Conservation (phyloP, 2,113 vertebrate species). For the Oncorhynchus clarkii region DNA sequence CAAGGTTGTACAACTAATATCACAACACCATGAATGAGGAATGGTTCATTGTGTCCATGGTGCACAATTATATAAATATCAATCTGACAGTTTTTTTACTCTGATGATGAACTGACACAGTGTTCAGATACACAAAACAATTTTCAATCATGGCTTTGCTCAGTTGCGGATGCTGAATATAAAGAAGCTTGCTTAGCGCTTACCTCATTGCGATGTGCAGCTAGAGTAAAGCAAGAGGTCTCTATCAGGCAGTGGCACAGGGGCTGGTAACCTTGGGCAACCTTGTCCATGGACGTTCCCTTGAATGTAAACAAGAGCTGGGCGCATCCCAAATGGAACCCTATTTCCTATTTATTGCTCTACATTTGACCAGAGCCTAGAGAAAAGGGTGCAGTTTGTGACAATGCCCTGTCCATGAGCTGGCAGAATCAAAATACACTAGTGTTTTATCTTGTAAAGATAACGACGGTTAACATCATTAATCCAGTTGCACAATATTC, state of each 20-base stretch:
- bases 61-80: too few species aligned
- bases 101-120: too few species aligned
- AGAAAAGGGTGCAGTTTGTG: too few species aligned
- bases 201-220: neutral
- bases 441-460: slow-evolving; percentile 34
- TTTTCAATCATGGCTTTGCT: slow-evolving; percentile 8
- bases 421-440: slow-evolving; percentile 48
- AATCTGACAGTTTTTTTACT: too few species aligned
- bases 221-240: neutral
- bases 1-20: neutral
- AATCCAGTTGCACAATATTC: slow-evolving; percentile 52
- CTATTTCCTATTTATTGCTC: too few species aligned
- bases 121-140: neutral
- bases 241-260: slow-evolving; percentile 1
- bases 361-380: too few species aligned
- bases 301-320: slow-evolving; percentile 42
- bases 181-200: slow-evolving; percentile 10
- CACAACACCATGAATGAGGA: neutral
- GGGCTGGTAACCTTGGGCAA: slow-evolving; percentile 41
- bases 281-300: slow-evolving; percentile 37
- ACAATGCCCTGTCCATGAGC: slow-evolving; percentile 3
- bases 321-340: too few species aligned
- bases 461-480: slow-evolving; percentile 65
- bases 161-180: slow-evolving; percentile 19
- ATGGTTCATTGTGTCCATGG: neutral